Evolutionary conservation across 2,797 vertebrate genomes (phyloP).

Genomic region (Dromococcyx pavoninus): DNA sequence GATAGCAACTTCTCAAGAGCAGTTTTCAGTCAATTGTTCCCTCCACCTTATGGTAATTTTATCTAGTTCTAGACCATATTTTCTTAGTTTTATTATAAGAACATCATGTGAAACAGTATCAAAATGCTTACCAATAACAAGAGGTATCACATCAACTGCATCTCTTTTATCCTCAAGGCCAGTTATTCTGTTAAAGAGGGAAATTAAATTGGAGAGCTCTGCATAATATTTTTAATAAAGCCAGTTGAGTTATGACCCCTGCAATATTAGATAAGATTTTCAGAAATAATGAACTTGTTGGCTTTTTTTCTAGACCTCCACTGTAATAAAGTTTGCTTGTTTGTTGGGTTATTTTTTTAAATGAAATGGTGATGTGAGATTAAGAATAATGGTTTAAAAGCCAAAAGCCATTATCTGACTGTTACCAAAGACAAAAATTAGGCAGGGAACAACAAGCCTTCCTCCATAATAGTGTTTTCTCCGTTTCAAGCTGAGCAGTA

Average conservation of each 20-base stretch:
- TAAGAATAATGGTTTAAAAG: slow-evolving; percentile 18
- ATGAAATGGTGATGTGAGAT: background rate
- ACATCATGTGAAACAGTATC: background rate
- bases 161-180: slow-evolving; percentile 19
- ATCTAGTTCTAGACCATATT: slow-evolving; percentile 40
- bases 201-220: slow-evolving; percentile 14
- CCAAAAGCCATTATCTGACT: slow-evolving; percentile 2
- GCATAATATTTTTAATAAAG: background rate
- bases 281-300: background rate
- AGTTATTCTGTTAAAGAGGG: slow-evolving; percentile 21
- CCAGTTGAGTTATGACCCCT: slow-evolving; percentile 29
- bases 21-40: slow-evolving; percentile 37
- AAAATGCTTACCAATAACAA: slow-evolving; percentile 37
- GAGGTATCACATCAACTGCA: background rate
- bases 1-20: slow-evolving; percentile 23
- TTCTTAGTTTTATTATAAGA: slow-evolving; percentile 43
- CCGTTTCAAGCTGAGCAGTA: slow-evolving; percentile 55
- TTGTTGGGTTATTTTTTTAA: background rate
- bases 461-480: slow-evolving; percentile 31
- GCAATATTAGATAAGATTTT: background rate
- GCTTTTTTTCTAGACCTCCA: background rate
- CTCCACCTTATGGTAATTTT: slow-evolving; percentile 35
- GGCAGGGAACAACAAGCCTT: slow-evolving; percentile 37
- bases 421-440: slow-evolving; percentile 39
- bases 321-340: background rate